Evolutionary conservation across 2,888 invertebrate genomes (phyloP), one percentile per base, ranked within the genome.

Genomic region (Aphidius colemani): DNA sequence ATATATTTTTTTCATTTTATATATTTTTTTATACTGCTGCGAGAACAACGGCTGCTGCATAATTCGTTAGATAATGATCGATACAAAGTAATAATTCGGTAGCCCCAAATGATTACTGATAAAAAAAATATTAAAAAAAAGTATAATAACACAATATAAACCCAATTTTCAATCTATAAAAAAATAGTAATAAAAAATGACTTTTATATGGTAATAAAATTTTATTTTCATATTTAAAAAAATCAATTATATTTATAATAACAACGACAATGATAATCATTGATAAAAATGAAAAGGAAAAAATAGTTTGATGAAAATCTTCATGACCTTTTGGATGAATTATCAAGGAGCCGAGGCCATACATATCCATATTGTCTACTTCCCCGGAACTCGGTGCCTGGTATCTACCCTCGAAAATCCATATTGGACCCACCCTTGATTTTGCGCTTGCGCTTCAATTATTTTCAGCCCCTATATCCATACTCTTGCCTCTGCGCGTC

Each of bases 331-430:
- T 30, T 30, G 30, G 30, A 30, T 30, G 30, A 30, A 30, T 30
- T 30, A 30, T 30, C 4, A 30, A 49, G 46, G 50, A 39, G 60
- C 49, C 40, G 65, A 60, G 74, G 66, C 70, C 69, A 70, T 66
- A 67, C 70, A 51, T 61, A 60, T 64, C 59, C 62, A 59, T 61
- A 69, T 68, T 74, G 73, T 74, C 75, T 72, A 72, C 74, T 76
- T 76, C 78, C 78, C 78, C 78, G 78, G 79, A 79, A 57, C 76
- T 75, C 69, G 66, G 72, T 70, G 71, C 70, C 72, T 72, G 68
- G 72, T 77, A 75, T 77, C 76, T 78, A 76, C 77, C 78, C 77
- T 78, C 80, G 77, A 81, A 81, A 81, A 81, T 81, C 81, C 80
- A 81, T 81, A 81, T 78, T 75, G 77, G 77, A 77, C 78, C 79